These are phyloP conservation scores for Candidula unifasciata DNA, from an alignment of 2,888 invertebrate genomes.

Conservation along the genomic window DNA sequence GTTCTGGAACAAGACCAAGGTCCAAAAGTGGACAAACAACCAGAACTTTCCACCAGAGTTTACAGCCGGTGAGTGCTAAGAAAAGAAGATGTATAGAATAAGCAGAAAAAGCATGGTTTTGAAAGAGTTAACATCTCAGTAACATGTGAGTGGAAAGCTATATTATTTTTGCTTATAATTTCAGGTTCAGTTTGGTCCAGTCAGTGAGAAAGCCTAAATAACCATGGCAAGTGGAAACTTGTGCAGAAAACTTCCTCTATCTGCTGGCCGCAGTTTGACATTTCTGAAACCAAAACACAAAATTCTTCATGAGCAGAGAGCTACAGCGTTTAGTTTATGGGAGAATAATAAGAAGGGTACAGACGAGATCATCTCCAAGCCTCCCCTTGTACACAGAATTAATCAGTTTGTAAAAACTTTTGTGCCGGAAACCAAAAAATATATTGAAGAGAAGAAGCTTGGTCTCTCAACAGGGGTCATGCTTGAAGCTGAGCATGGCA, in stretches of 20 bases:
- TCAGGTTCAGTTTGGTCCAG: neutral
- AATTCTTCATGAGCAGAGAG: too few relatives aligned
- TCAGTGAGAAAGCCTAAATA: neutral
- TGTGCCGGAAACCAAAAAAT: slow-evolving; percentile 82
- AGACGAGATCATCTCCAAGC: neutral
- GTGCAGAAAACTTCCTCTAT: neutral
- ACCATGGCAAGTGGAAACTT: neutral
- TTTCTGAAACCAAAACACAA: neutral
- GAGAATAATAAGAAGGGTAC: neutral
- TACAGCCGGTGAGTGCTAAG: too few relatives aligned
- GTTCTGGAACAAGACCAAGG: too few relatives aligned
- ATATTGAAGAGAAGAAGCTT: slow-evolving; percentile 84
- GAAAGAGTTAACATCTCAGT: too few relatives aligned
- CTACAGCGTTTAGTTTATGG: too few relatives aligned
- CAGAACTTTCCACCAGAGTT: too few relatives aligned
- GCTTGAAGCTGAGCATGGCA: slow-evolving; percentile 79
- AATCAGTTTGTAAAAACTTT: neutral
- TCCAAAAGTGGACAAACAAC: too few relatives aligned
- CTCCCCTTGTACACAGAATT: neutral
- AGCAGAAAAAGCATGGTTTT: too few relatives aligned
- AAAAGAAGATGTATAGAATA: too few relatives aligned
- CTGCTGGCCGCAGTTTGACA: neutral
- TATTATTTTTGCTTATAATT: neutral
- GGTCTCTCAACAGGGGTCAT: slow-evolving; percentile 82
- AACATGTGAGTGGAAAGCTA: too few relatives aligned